Conservation (phyloP, 2,888 invertebrate genomes). For the Eremobia ochroleuca region DNA sequence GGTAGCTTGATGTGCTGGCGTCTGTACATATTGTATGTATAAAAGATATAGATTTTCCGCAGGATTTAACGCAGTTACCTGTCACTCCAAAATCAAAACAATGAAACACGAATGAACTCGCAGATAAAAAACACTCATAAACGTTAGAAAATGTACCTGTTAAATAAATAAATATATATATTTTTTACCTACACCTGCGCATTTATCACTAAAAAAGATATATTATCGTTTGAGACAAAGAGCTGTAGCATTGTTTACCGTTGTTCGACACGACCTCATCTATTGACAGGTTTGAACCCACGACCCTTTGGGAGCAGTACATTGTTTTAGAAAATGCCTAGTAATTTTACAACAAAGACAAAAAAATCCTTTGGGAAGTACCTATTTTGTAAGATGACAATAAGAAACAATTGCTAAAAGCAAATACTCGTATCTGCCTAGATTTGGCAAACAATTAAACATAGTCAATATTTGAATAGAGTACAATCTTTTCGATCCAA, state of each 20-base stretch:
- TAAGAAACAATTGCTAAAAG: background rate
- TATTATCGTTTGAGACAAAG: slow-evolving; percentile 28
- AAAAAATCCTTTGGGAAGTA: background rate
- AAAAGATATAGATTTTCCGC: background rate
- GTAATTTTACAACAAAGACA: background rate
- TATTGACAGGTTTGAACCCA: slow-evolving; percentile 33
- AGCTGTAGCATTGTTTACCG: slow-evolving; percentile 7
- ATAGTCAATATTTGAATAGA: background rate
- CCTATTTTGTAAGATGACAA: background rate
- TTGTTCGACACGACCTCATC: slow-evolving; percentile 15
- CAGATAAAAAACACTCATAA: background rate
- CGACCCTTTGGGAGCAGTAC: slow-evolving; percentile 25
- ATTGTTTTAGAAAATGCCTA: slow-evolving; percentile 31
- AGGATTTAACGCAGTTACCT: background rate
- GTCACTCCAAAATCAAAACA: slow-evolving; percentile 10
- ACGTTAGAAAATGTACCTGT: background rate
- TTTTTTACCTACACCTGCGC: slow-evolving; percentile 1
- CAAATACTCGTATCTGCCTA: no score
- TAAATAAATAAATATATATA: background rate
- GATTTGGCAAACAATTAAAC: background rate
- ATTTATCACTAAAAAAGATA: slow-evolving; percentile 3
- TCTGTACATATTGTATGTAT: no score
- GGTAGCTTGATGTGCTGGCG: no score
- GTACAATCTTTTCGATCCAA: no score
- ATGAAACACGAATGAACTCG: slow-evolving; percentile 24